Percentiles rank a stretch among this genome's conserved stretches.
Conservation (phyloP, 2,888 invertebrate genomes). For the Myopa tessellatipennis region DNA sequence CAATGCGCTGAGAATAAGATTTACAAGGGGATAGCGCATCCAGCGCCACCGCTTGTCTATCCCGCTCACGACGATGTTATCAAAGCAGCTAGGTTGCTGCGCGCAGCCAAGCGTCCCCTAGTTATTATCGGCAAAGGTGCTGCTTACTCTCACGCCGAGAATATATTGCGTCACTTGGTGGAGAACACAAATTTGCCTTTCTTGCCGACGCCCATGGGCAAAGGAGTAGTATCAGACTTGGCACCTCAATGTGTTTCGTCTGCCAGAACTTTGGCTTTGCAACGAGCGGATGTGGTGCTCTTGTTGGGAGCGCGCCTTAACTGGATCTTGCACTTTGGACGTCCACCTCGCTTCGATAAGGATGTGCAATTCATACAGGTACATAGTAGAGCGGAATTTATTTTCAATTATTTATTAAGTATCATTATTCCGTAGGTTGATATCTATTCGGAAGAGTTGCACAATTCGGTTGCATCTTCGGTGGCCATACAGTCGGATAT, state of each 20-base stretch:
- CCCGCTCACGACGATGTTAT: slow-evolving; percentile 79
- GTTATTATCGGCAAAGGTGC: slow-evolving; percentile 93
- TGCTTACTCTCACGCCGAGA: slow-evolving; percentile 84
- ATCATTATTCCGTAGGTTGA: slow-evolving; percentile 72
- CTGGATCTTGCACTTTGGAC: slow-evolving; percentile 98
- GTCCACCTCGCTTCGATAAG: slow-evolving; percentile 83
- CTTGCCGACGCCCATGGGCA: slow-evolving; percentile 95
- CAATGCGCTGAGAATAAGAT: slow-evolving; percentile 59
- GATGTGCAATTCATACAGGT: slow-evolving; percentile 88
- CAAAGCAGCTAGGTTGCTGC: slow-evolving; percentile 77
- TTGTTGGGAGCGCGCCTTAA: slow-evolving; percentile 92
- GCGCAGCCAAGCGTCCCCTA: slow-evolving; percentile 82
- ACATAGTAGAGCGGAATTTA: slow-evolving; percentile 13
- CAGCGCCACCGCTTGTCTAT: slow-evolving; percentile 74
- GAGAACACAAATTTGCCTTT: slow-evolving; percentile 83
- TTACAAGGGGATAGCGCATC: slow-evolving; percentile 64
- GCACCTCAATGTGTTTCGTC: slow-evolving; percentile 82
- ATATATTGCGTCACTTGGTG: slow-evolving; percentile 77
- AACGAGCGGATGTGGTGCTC: slow-evolving; percentile 88
- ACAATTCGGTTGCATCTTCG: slow-evolving; percentile 85
- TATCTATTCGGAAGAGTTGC: slow-evolving; percentile 88
- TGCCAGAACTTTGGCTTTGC: slow-evolving; percentile 87
- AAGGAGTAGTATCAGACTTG: slow-evolving; percentile 81
- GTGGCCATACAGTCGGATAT: slow-evolving; percentile 90
- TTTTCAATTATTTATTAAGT: not conserved